phyloP scores from a whole-genome alignment of 2,113 vertebrate genomes.

The Daboia siamensis region DNA sequence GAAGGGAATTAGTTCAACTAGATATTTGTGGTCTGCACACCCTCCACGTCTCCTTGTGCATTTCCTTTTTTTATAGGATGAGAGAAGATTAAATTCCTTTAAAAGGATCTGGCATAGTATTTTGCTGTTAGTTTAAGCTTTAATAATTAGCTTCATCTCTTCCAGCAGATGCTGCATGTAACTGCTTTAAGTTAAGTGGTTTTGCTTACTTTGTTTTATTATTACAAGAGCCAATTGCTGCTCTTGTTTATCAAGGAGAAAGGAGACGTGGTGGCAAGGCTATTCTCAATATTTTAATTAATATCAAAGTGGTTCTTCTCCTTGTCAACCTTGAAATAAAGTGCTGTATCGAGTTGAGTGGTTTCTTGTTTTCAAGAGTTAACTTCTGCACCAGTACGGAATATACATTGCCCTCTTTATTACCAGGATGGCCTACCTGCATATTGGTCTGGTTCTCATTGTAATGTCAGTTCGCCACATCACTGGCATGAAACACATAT shows the following conservation, averaged over 20 bases:
- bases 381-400: background rate
- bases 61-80: conserved; percentile 21
- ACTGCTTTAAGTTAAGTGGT: conserved; percentile 10
- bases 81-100: conserved; percentile 26
- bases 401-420: background rate
- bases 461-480: background rate
- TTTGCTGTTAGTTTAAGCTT: conserved; percentile 24
- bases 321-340: background rate
- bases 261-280: background rate
- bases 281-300: background rate
- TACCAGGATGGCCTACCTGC: background rate
- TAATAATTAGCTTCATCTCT: conserved; percentile 30
- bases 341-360: background rate
- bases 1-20: background rate
- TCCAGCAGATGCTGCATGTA: background rate
- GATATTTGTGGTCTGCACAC: background rate
- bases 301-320: background rate
- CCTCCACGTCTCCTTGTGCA: background rate
- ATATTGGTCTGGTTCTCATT: background rate
- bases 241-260: conserved; percentile 20
- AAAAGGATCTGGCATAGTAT: conserved; percentile 5
- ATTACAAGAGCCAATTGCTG: background rate
- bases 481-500: background rate
- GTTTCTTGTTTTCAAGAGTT: background rate
- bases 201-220: conserved; percentile 29